Conservation (phyloP, 1,140 invertebrate species). For the Solenopsis fugax region DNA sequence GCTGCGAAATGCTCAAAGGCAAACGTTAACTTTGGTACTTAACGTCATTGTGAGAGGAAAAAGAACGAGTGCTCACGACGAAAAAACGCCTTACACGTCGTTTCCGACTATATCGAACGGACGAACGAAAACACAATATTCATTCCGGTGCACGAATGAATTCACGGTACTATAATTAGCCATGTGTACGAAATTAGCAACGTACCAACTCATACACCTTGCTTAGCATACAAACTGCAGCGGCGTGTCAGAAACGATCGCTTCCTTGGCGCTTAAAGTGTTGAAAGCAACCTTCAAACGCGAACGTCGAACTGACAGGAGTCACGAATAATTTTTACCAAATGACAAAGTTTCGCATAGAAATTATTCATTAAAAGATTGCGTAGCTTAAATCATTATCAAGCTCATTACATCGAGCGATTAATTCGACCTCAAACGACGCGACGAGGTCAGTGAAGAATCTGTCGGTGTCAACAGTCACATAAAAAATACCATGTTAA, state of each 20-base stretch:
- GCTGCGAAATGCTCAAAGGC: constrained; percentile 27
- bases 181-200: constrained; percentile 31
- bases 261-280: constrained; percentile 10
- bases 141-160: not conserved
- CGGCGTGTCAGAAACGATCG: constrained; percentile 11
- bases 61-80: not conserved
- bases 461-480: not conserved
- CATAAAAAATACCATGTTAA: not conserved
- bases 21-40: constrained; percentile 51
- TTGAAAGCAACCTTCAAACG: constrained; percentile 30
- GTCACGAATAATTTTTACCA: not conserved
- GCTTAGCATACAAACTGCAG: constrained; percentile 45
- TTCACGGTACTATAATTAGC: constrained; percentile 21
- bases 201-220: not conserved
- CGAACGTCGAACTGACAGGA: not conserved
- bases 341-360: not conserved
- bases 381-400: not conserved
- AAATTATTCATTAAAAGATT: not conserved
- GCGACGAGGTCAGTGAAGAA: not conserved
- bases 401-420: not conserved
- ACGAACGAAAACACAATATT: constrained; percentile 12
- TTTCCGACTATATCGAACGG: not conserved
- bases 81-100: constrained; percentile 26
- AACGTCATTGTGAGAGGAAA: constrained; percentile 44
- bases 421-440: not conserved